phyloP scores from a whole-genome alignment of 30 jellyfish, hydroid and myxozoan species.

The Hydractinia symbiolongicarpus region DNA sequence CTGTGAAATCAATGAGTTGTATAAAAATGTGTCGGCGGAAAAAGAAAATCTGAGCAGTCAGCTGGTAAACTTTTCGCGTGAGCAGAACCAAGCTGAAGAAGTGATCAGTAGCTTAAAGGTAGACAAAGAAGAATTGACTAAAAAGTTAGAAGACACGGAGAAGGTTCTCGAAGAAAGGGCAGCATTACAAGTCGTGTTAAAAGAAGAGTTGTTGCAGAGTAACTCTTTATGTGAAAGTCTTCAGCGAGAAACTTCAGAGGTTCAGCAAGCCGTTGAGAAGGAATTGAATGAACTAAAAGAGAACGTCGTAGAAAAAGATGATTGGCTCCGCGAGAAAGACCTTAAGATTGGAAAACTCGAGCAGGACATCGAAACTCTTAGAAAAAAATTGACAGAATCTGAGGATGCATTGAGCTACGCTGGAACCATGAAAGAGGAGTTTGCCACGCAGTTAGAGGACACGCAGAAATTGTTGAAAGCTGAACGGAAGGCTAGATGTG shows the following conservation, averaged over 20 bases:
- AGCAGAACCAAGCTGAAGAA: neutral
- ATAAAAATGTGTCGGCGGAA: neutral
- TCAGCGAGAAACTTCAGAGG: neutral
- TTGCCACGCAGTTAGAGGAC: constrained; percentile 1
- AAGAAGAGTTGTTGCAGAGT: neutral
- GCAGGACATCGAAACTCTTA: neutral
- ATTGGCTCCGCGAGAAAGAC: neutral
- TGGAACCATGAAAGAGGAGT: constrained; percentile 15
- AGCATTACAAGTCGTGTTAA: neutral
- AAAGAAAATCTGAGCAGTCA: neutral
- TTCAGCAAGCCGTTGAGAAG: neutral
- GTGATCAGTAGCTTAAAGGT: neutral
- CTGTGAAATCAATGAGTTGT: neutral
- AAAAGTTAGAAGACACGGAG: neutral
- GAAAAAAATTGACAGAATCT: neutral
- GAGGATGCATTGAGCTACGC: neutral
- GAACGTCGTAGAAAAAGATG: neutral
- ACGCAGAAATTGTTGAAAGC: constrained; percentile 7
- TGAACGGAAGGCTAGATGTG: neutral
- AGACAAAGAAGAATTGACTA: neutral
- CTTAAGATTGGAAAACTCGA: no score
- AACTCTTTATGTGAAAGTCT: neutral
- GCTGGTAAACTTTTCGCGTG: neutral
- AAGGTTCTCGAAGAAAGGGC: neutral
- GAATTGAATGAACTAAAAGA: neutral